phyloP scores from a whole-genome alignment of 92 coral and sea anemone species.

The Parazoanthus swiftii region DNA sequence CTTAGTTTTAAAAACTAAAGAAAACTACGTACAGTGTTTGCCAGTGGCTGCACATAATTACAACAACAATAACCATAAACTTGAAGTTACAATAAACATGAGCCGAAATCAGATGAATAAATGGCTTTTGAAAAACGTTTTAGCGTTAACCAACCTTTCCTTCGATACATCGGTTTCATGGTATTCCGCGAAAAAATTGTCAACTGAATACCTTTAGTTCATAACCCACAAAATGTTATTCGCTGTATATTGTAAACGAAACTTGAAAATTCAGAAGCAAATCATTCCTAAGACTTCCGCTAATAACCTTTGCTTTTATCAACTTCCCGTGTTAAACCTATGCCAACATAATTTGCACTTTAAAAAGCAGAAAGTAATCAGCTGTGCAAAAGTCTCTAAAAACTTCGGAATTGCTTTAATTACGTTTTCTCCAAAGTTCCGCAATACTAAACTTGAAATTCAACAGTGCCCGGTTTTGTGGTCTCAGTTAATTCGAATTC shows the following conservation, averaged over 20 bases:
- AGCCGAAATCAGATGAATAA: too few relatives aligned
- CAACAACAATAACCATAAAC: too few relatives aligned
- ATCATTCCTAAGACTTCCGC: conserved; percentile 15
- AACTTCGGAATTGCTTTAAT: not conserved
- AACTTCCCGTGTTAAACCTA: not conserved
- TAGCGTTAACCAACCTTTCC: not conserved
- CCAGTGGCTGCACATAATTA: not conserved
- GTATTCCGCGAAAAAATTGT: not conserved
- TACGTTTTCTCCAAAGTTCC: not conserved
- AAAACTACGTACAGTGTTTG: not conserved
- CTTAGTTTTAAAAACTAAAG: not conserved
- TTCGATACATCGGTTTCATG: not conserved
- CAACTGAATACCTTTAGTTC: not conserved
- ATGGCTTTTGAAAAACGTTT: too few relatives aligned
- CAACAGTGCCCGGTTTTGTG: not conserved
- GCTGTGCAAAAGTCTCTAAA: not conserved
- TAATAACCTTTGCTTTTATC: not conserved
- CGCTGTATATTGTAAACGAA: not conserved
- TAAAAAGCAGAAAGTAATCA: not conserved
- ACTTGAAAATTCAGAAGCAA: not conserved
- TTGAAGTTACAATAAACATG: too few relatives aligned
- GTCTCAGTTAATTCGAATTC: not conserved
- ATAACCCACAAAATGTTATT: not conserved
- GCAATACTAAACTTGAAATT: not conserved
- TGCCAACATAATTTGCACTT: not conserved